A percentile compares a stretch with the other conserved stretches of the same genome.
Evolutionary conservation across 2,113 vertebrate species (phyloP).

Genomic region (Cyphomyrus plagiostoma): DNA sequence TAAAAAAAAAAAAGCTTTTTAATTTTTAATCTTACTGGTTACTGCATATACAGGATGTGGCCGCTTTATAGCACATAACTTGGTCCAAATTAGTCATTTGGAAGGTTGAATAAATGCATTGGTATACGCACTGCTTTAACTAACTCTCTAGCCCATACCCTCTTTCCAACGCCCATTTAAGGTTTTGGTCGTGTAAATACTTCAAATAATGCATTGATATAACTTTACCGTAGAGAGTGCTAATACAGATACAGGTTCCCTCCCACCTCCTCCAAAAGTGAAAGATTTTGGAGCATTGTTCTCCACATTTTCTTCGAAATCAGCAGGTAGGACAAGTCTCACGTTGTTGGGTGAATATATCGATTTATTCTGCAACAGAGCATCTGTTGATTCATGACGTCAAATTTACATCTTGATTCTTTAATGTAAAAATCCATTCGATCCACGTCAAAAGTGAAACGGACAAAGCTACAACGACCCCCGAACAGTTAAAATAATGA

Average conservation of each 20-base stretch:
- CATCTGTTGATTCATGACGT: background rate
- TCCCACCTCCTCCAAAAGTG: background rate
- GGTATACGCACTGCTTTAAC: constrained; percentile 16
- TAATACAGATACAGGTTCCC: background rate
- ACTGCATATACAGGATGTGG: constrained; percentile 30
- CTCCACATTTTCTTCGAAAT: background rate
- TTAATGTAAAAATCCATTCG: background rate
- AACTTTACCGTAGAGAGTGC: background rate
- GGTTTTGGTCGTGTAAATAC: background rate
- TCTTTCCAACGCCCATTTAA: background rate
- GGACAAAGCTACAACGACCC: background rate
- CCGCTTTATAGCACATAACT: constrained; percentile 20
- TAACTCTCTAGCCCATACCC: constrained; percentile 20
- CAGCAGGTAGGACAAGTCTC: background rate
- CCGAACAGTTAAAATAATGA: background rate
- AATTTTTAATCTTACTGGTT: constrained; percentile 21
- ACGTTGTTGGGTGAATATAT: background rate
- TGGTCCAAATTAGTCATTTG: constrained; percentile 16
- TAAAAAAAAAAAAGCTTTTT: background rate
- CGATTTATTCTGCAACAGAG: background rate
- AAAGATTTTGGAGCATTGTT: background rate
- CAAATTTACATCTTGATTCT: background rate
- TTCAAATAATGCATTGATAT: background rate
- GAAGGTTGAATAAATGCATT: background rate
- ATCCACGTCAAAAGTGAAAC: background rate